phyloP scores from a whole-genome alignment of 1,140 invertebrate species.

The Trichonephila clavata region DNA sequence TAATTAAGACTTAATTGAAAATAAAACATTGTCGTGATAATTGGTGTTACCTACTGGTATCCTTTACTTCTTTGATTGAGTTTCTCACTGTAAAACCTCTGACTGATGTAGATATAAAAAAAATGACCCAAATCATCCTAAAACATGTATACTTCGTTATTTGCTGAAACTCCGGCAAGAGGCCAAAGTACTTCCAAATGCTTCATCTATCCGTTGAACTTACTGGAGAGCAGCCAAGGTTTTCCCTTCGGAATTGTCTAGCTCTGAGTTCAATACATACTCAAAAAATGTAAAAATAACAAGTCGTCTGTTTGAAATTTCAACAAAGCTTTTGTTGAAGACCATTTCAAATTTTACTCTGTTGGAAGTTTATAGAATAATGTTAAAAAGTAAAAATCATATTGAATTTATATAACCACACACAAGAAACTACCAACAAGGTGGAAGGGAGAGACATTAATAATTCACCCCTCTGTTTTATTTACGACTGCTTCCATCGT shows the following conservation, averaged over 20 bases:
- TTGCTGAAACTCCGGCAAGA: conserved; percentile 15
- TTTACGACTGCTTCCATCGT: no score
- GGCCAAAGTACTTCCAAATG: conserved; percentile 18
- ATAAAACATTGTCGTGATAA: no score
- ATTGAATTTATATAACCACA: no score
- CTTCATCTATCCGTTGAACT: conserved; percentile 20
- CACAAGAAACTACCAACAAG: no score
- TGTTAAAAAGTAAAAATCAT: not conserved
- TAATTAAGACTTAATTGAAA: no score
- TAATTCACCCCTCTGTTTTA: no score
- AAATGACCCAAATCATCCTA: conserved; percentile 27
- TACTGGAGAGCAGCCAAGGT: conserved; percentile 1
- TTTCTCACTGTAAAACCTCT: not conserved
- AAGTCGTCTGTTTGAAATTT: not conserved
- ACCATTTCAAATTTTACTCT: not conserved
- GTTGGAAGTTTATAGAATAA: not conserved
- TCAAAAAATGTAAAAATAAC: not conserved
- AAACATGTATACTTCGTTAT: not conserved
- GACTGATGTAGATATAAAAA: not conserved
- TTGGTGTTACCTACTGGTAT: no score
- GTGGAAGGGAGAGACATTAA: no score
- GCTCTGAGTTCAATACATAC: not conserved
- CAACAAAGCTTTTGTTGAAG: not conserved
- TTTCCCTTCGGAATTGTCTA: conserved; percentile 7
- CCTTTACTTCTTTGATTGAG: not conserved